Base-by-base conservation (phyloP, 2,113 vertebrate species). In the Ophthalmolycus amberensis region DNA sequence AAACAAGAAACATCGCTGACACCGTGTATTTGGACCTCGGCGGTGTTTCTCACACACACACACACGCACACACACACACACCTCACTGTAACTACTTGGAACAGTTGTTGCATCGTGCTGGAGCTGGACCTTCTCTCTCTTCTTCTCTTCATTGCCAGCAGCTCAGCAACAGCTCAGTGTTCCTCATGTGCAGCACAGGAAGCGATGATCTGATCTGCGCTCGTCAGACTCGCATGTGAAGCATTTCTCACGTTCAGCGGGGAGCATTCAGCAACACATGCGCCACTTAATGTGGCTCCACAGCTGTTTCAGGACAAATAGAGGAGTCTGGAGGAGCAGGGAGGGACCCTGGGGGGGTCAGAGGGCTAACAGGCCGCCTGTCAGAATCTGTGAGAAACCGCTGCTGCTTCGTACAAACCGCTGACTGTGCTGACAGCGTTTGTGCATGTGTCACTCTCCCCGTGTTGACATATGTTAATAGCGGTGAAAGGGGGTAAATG, bases 221-320 rank as follows among this genome's bases (percentile, higher is more conserved):
- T 88, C 81, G 80, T 85, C 82, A 77, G 79, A 54, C 87, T 89
- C 86, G 87, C 87, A 90, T 88, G 91, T 91, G 90, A 93, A 87
- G 85, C 80, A 80, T 82, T 91, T 90, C 79, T 90, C 44, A 58
- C 80, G 63, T 86, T 92, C 89, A 90, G 84, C 37, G 58, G 93
- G 91, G 91, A 92, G 77, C 72, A 29, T 91, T 91, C 84, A 92
- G 82, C 63, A 90, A 81, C 90, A 93, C 92, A 92, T 90, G 91
- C 79, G 6, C 77, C 42, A 77, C 87, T 91, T 77, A 83, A 62
- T 42, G 40, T 80, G 75, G 64, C 89, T 85, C 85, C 84, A 79
- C 91, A 94, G 92, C 92, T 94, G 92, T 91, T 93, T 87, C 86
- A 62, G 83, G 85, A 89, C 79, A 90, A 90, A 91, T 84, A 89